A percentile compares a stretch with the other conserved stretches of the same genome.
phyloP scores from a whole-genome alignment of 2,888 invertebrate genomes.

The Hemaris fuciformis region DNA sequence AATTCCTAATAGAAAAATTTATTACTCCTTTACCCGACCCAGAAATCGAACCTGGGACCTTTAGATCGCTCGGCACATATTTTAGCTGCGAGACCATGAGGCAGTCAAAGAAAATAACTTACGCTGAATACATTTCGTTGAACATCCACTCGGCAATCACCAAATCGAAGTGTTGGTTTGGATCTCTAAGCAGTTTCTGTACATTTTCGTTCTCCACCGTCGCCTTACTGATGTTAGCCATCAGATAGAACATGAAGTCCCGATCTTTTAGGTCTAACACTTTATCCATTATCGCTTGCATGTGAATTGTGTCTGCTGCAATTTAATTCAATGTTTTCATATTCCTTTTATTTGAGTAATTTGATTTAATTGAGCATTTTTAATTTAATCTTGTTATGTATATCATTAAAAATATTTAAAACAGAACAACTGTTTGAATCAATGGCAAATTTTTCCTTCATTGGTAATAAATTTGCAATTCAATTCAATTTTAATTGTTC shows the following conservation, averaged over 20 bases:
- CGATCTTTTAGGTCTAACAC: conserved; percentile 20
- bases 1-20: not conserved
- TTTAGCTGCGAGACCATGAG: not conserved
- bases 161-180: conserved; percentile 42
- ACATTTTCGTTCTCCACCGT: conserved; percentile 36
- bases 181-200: conserved; percentile 39
- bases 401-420: too few species aligned
- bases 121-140: conserved; percentile 43
- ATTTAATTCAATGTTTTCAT: not conserved
- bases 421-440: too few species aligned
- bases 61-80: too few species aligned
- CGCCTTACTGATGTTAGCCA: conserved; percentile 18
- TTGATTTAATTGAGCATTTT: too few species aligned
- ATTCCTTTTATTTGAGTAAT: too few species aligned
- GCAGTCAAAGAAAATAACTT: conserved; percentile 23
- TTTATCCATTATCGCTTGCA: conserved; percentile 36
- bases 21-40: not conserved
- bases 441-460: too few species aligned
- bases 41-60: not conserved
- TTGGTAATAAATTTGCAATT: too few species aligned
- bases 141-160: conserved; percentile 57
- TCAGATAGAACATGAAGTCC: conserved; percentile 19
- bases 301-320: conserved; percentile 32
- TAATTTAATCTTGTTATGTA: too few species aligned
- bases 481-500: too few species aligned